Evolutionary conservation across 2,113 vertebrate species (phyloP).

Genomic region (Engraulis encrasicolus): DNA sequence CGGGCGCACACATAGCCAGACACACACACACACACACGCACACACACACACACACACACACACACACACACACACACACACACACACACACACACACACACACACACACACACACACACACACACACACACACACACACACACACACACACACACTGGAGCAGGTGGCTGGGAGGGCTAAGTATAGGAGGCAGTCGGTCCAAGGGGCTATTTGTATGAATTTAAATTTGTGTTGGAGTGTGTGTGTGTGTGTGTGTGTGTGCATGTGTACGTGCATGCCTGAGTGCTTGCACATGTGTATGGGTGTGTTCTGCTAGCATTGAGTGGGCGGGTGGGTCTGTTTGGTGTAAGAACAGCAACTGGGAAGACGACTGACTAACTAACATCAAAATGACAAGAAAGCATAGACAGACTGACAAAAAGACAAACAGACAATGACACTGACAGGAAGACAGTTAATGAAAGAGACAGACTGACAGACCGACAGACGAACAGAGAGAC

Average conservation of each 20-base stretch:
- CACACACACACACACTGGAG: not conserved
- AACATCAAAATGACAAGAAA: not conserved
- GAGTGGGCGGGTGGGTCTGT: constrained; percentile 32
- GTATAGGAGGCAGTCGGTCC: not conserved
- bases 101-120: not conserved
- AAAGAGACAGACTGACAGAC: no score
- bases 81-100: not conserved
- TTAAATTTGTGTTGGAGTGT: no score
- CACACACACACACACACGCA: constrained; percentile 15
- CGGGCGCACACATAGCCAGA: not conserved
- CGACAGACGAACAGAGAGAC: no score
- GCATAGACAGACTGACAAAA: not conserved
- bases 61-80: no score
- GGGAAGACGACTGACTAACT: not conserved
- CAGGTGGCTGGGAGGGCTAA: constrained; percentile 8
- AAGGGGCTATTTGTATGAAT: no score
- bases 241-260: constrained; percentile 7
- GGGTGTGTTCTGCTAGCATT: constrained; percentile 13
- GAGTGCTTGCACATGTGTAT: not conserved
- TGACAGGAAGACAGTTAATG: no score
- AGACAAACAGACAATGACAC: no score
- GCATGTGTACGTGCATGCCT: constrained; percentile 33
- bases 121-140: not conserved
- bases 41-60: not conserved
- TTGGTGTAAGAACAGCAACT: not conserved